Base-by-base conservation (phyloP, 2,797 vertebrate genomes). In the Chromobotia macracanthus region DNA sequence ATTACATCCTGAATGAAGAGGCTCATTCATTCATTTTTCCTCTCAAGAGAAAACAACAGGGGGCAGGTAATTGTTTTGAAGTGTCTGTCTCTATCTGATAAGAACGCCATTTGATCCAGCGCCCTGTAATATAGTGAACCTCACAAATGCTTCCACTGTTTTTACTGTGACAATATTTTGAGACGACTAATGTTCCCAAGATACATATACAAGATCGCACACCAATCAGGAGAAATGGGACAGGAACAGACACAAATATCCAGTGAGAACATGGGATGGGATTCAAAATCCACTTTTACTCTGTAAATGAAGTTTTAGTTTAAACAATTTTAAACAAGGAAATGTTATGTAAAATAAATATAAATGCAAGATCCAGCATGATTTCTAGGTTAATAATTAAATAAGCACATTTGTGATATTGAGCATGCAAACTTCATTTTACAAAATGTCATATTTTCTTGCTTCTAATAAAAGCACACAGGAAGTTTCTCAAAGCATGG, bases 1-100 rank as follows among this genome's bases (percentile, higher is more conserved):
- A 66, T 51, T 58, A 69, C 35, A 61, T 16, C 25, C 21, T 65
- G 76, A 82, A 79, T 56, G 23, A 63, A 13, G 46, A 75, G 48
- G 46, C 21, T 13, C 56, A n/a, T n/a, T n/a, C n/a, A n/a, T n/a
- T 44, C 44, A 44, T 19, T 79, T 56, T 23, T 56, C 2, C 50
- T 51, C 41, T 72, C 53, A 7, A 23, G 50, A 51, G 71, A 23
- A 74, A 71, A 78, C 71, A 65, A 69, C 50, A 71, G 66, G 81
- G 68, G 58, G 77, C 65, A 75, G 72, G 70, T 75, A 75, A 79
- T 82, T 82, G 65, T 75, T 53, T 66, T 76, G 38, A 61, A 71
- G 66, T 70, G 66, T 70, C 67, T 63, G 19, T 78, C 56, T 63
- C 76, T 16, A 41, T 78, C 51, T 70, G 61, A 68, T 72, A 53